A percentile compares a stretch with the other conserved stretches of the same genome.
These are phyloP conservation scores for Podotricha telesiphe DNA, from an alignment of 2,888 invertebrate species.

Conservation along the genomic window DNA sequence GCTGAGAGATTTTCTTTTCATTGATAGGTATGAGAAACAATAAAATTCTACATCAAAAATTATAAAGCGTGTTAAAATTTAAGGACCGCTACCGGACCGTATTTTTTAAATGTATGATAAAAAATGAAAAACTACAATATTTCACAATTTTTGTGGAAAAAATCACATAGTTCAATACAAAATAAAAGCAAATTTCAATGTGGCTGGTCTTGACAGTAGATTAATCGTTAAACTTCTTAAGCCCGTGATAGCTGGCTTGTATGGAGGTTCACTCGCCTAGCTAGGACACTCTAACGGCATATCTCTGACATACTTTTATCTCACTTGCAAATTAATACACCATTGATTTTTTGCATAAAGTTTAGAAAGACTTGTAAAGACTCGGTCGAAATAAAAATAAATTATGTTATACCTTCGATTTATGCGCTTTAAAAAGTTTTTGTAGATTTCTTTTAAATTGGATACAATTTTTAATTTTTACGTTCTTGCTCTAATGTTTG, in stretches of 20 bases:
- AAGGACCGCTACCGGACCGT: too few species aligned
- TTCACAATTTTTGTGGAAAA: too few species aligned
- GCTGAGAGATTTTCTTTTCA: too few species aligned
- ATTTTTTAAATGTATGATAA: too few species aligned
- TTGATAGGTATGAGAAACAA: too few species aligned
- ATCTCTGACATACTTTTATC: slow-evolving; percentile 28
- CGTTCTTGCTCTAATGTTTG: too few species aligned
- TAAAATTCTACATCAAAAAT: too few species aligned
- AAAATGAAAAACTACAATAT: too few species aligned
- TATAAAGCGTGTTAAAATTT: too few species aligned
- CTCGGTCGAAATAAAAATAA: not conserved
- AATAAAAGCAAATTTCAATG: not conserved
- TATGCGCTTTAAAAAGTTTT: not conserved
- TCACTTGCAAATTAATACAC: slow-evolving; percentile 16
- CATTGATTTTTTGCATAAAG: slow-evolving; percentile 3
- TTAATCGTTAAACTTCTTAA: slow-evolving; percentile 14
- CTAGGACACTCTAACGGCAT: slow-evolving; percentile 37
- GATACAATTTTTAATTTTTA: too few species aligned
- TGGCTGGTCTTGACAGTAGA: not conserved
- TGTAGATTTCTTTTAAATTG: not conserved
- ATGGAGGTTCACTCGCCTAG: slow-evolving; percentile 37
- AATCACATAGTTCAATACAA: too few species aligned
- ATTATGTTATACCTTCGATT: not conserved
- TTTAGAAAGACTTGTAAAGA: not conserved
- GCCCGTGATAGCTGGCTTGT: slow-evolving; percentile 32